Base-by-base conservation (phyloP, 2,797 vertebrate genomes). In the Amniataba percoides region DNA sequence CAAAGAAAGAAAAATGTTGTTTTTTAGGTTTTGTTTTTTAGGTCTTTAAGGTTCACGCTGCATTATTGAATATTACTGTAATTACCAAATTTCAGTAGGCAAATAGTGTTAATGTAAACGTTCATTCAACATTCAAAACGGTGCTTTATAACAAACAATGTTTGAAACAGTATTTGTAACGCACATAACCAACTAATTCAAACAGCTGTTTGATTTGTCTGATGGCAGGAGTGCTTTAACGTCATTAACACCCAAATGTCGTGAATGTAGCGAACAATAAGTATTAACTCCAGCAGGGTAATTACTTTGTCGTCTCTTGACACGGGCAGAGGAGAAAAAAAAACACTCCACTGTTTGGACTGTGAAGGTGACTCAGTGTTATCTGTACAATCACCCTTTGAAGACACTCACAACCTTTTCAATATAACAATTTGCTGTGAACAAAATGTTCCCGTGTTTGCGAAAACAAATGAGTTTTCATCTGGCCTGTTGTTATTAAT, bases 381-480 rank as follows among this genome's bases (percentile, higher is more conserved):
- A 58, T 52, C 39, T 55, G 15, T 16, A 23, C 11, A 40, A 34
- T 66, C 43, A 34, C 60, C 14, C 67, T 15, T 21, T 39, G 16
- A 48, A 58, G n/a, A 15, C 62, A 36, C 5, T 49, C 23, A 21
- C 23, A 58, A 19, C 46, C 7, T 10, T 36, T 55, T 42, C 4
- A 69, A 55, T 2, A 31, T 51, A 73, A 21, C 21, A 36, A 19
- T 16, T 19, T 15, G 34, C 36, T 36, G 16, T 71, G 21, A 2
- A 48, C 21, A 49, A 48, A 78, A 60, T 63, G 57, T 59, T 43
- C 39, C 52, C 3, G 45, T 9, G 27, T 43, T 21, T 21, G 55
- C 51, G 11, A 18, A 69, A 72, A 65, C 56, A 62, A 74, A 67
- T 68, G 18, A 40, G 25, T n/a, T 74, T 65, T 72, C 43, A 58